phyloP scores from a whole-genome alignment of 2,113 vertebrate genomes.

The Dipodomys merriami region DNA sequence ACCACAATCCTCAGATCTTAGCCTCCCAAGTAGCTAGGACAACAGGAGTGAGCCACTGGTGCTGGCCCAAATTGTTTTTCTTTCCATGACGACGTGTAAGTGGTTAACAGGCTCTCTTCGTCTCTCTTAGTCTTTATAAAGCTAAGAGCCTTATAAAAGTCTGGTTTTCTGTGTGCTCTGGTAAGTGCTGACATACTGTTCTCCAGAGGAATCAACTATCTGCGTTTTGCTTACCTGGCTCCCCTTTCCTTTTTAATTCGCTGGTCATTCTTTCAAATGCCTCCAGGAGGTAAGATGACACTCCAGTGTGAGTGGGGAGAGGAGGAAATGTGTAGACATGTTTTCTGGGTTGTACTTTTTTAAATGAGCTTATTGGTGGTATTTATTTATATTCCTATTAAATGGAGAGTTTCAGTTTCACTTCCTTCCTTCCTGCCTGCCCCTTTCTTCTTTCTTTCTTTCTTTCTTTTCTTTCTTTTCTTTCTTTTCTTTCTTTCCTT shows the following conservation, averaged over 20 bases:
- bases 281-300: conserved; percentile 28
- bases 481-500: too few relatives aligned
- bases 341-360: conserved; percentile 63
- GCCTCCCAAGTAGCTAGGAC: too few relatives aligned
- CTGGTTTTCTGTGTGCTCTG: conserved; percentile 42
- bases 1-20: too few relatives aligned
- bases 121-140: conserved; percentile 3
- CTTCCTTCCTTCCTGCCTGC: too few relatives aligned
- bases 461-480: rapidly evolving
- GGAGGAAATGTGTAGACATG: conserved; percentile 51
- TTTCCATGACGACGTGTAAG: not conserved
- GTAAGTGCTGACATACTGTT: conserved; percentile 61
- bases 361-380: conserved; percentile 40
- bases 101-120: not conserved
- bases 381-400: conserved; percentile 55
- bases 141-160: not conserved
- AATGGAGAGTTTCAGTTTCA: conserved; percentile 18
- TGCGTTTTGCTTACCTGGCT: conserved; percentile 70
- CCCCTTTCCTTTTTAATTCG: conserved; percentile 53
- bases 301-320: conserved; percentile 21
- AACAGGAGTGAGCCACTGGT: too few relatives aligned
- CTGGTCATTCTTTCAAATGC: conserved; percentile 60
- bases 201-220: conserved; percentile 17
- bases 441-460: too few relatives aligned
- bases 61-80: not conserved